Conservation (phyloP, 53 echinoderm and acorn worm species). For the Mesocentrotus franciscanus region DNA sequence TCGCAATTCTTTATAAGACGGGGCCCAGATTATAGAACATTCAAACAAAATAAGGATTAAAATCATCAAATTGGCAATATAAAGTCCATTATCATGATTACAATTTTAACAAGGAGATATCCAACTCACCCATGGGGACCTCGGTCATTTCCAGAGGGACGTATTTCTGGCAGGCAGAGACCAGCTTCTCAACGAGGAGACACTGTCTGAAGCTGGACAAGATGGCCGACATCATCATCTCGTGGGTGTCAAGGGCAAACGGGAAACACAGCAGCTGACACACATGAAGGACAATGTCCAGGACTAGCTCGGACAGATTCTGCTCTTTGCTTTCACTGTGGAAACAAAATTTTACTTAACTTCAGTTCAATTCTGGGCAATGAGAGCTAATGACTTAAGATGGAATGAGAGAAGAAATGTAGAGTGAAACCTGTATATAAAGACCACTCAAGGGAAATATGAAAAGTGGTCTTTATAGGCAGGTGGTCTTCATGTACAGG, state of each 20-base stretch:
- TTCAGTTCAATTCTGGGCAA: not conserved
- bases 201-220: conserved; percentile 84
- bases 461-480: no score
- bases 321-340: conserved; percentile 63
- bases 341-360: not conserved
- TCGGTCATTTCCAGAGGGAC: conserved; percentile 84
- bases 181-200: conserved; percentile 79
- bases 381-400: not conserved
- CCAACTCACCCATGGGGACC: conserved; percentile 80
- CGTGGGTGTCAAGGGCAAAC: conserved; percentile 92
- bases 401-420: not conserved
- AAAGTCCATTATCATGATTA: no score
- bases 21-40: no score
- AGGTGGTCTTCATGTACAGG: no score
- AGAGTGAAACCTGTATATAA: not conserved
- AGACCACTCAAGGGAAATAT: no score
- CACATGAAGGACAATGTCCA: conserved; percentile 81
- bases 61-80: no score
- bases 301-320: conserved; percentile 72
- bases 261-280: conserved; percentile 96
- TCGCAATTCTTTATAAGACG: no score
- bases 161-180: conserved; percentile 81
- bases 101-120: not conserved
- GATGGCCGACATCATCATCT: conserved; percentile 81
- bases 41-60: no score